phyloP scores from a whole-genome alignment of 2,888 invertebrate species.

The Athalia circularis region DNA sequence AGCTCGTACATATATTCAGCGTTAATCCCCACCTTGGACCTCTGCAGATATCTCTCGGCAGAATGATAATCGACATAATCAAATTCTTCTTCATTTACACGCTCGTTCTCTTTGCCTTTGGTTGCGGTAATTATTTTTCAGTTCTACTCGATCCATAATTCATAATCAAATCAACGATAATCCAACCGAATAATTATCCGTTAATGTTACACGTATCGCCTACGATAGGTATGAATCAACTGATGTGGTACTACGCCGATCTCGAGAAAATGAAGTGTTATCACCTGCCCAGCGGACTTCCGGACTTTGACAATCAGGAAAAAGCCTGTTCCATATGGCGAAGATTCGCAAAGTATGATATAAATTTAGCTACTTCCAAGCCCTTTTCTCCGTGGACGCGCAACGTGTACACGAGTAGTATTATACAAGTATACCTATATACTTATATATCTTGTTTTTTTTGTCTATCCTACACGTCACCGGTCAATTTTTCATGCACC shows the following conservation, averaged over 20 bases:
- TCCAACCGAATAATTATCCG: too few species aligned
- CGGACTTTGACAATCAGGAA: conserved; percentile 90
- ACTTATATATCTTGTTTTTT: too few species aligned
- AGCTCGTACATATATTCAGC: conserved; percentile 97
- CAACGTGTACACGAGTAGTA: background rate
- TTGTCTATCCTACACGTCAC: too few species aligned
- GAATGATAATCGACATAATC: conserved; percentile 95
- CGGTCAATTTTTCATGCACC: too few species aligned
- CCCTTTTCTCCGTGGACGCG: background rate
- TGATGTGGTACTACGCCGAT: conserved; percentile 95
- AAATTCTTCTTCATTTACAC: conserved; percentile 98
- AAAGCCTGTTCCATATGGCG: conserved; percentile 91
- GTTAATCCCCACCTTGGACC: conserved; percentile 98
- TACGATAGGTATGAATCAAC: conserved; percentile 86
- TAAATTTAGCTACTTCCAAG: background rate
- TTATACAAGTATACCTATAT: too few species aligned
- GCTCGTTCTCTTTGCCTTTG: conserved; percentile 94
- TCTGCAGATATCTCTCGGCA: conserved; percentile 93
- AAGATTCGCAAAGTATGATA: conserved; percentile 87
- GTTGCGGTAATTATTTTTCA: conserved; percentile 84
- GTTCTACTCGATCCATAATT: background rate
- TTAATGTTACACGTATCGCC: background rate
- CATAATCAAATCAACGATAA: too few species aligned
- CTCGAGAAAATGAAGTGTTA: conserved; percentile 92
- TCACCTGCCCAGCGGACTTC: conserved; percentile 82